Conservation (phyloP, 2,888 invertebrate genomes). For the Hirtodrosophila duncani region DNA sequence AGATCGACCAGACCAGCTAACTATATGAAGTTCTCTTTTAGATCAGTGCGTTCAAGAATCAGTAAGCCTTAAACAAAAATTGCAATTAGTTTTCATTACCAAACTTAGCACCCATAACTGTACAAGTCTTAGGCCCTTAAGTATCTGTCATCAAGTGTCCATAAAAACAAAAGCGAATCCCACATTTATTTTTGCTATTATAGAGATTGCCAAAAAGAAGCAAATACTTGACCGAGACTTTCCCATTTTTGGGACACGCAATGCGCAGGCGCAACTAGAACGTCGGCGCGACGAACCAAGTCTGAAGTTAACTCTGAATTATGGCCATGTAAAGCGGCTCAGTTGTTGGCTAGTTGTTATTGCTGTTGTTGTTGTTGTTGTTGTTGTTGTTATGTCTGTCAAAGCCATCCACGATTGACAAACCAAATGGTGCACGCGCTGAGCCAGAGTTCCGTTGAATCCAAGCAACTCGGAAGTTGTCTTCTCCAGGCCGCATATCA, state of each 20-base stretch:
- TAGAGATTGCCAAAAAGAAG: conserved; percentile 17
- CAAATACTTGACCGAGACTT: conserved; percentile 11
- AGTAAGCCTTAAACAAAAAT: too few species aligned
- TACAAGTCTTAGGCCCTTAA: conserved; percentile 1
- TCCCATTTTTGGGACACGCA: conserved; percentile 51
- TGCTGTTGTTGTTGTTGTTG: not conserved
- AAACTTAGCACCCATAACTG: not conserved
- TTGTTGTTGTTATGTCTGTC: conserved; percentile 37
- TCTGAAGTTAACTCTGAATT: conserved; percentile 19
- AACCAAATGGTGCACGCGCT: conserved; percentile 42
- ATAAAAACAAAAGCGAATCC: conserved; percentile 39
- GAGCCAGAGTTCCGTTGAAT: conserved; percentile 27
- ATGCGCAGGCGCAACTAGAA: conserved; percentile 28
- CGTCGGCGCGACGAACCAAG: conserved; percentile 16
- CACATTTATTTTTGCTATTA: conserved; percentile 25
- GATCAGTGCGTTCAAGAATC: too few species aligned
- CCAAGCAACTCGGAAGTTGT: conserved; percentile 33
- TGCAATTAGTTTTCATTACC: too few species aligned
- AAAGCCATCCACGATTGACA: conserved; percentile 39
- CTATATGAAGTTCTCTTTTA: too few species aligned
- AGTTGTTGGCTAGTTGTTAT: not conserved
- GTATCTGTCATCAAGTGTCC: conserved; percentile 20
- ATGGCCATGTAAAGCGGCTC: conserved; percentile 41
- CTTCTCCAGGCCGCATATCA: too few species aligned
- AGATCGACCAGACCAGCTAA: too few species aligned